Percentiles rank a stretch among this genome's conserved stretches.
Evolutionary conservation across 2,888 invertebrate genomes (phyloP).

Genomic region (Campoletis raptor): DNA sequence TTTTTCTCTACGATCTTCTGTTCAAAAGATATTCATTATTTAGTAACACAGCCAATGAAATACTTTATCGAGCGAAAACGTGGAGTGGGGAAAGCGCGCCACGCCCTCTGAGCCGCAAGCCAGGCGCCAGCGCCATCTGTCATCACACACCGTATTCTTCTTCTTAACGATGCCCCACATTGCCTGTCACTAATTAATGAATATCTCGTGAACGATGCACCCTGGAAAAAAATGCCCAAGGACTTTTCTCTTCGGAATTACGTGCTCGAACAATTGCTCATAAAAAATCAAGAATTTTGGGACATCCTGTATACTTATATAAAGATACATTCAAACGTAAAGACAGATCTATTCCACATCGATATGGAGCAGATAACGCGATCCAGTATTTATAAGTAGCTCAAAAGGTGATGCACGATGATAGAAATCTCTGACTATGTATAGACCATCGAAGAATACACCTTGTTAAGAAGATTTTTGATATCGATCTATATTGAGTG

Average conservation of each 20-base stretch:
- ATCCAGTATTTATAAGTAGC: constrained; percentile 22
- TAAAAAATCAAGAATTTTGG: background rate
- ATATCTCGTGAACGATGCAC: background rate
- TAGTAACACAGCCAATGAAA: background rate
- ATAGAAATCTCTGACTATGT: constrained; percentile 22
- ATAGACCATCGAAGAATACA: constrained; percentile 60
- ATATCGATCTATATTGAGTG: constrained; percentile 55
- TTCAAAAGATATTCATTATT: background rate
- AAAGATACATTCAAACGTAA: background rate
- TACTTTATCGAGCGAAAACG: background rate
- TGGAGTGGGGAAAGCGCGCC: background rate
- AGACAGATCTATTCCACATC: constrained; percentile 31
- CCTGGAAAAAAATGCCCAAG: background rate
- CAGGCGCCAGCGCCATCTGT: background rate
- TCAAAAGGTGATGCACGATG: constrained; percentile 21
- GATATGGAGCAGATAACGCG: constrained; percentile 38
- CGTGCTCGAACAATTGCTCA: background rate
- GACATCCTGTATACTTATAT: background rate
- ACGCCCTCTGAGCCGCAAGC: background rate
- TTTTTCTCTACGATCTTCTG: background rate
- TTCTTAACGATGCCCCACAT: background rate
- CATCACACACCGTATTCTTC: background rate
- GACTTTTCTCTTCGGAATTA: background rate
- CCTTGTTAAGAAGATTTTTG: constrained; percentile 63
- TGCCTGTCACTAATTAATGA: background rate